Percentiles rank a stretch among this genome's conserved stretches.
These are phyloP conservation scores for Gadus macrocephalus DNA, from an alignment of 2,113 vertebrate species.

Conservation along the genomic window DNA sequence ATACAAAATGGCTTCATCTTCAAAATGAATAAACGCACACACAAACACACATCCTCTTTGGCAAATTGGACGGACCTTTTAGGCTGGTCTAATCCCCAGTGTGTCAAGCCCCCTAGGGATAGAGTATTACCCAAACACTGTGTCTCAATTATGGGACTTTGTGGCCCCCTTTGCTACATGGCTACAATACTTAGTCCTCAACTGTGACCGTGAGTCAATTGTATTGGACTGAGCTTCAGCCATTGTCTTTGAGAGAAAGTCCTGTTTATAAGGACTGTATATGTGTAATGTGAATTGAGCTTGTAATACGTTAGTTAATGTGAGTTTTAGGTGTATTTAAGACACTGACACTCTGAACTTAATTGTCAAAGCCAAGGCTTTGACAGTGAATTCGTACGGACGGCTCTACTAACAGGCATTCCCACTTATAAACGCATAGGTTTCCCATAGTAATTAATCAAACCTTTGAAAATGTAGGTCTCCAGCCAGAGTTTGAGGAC, in stretches of 20 bases:
- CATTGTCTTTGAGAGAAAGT: not conserved
- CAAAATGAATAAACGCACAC: conserved; percentile 1
- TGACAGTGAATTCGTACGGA: not conserved
- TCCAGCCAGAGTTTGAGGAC: conserved; percentile 96
- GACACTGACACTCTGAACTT: not conserved
- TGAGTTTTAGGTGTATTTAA: conserved; percentile 10
- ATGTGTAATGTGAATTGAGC: not conserved
- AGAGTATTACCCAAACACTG: conserved; percentile 1
- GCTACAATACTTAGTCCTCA: not conserved
- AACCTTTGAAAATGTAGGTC: conserved; percentile 91
- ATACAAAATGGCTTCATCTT: not conserved
- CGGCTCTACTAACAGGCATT: not conserved
- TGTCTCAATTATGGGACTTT: conserved; percentile 11
- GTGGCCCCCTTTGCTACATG: not conserved
- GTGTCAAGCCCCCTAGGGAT: conserved; percentile 6
- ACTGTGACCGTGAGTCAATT: not conserved
- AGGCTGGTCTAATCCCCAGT: conserved; percentile 19
- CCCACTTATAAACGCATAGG: not conserved
- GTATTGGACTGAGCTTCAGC: not conserved
- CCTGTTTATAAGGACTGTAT: not conserved
- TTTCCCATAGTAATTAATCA: conserved; percentile 20
- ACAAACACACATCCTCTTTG: conserved; percentile 12
- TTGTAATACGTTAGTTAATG: not conserved
- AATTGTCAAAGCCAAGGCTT: not conserved
- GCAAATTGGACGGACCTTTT: conserved; percentile 26